Conservation (phyloP, 2,888 invertebrate species). For the Hemithea aestivaria region DNA sequence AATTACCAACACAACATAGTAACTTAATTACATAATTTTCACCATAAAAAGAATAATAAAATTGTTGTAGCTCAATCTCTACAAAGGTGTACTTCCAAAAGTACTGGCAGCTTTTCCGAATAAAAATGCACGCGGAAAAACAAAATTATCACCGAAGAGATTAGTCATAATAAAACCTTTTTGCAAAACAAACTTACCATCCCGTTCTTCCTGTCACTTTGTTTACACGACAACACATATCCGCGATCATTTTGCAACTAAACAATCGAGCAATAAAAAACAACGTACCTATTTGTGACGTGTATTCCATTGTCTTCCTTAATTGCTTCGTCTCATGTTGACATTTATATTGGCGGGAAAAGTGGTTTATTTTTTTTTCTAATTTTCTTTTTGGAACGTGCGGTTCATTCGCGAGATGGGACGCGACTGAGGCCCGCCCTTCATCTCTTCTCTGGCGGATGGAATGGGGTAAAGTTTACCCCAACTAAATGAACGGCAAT, state of each 20-base stretch:
- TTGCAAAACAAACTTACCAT: constrained; percentile 22
- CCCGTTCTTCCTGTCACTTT: constrained; percentile 22
- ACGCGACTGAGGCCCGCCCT: constrained; percentile 45
- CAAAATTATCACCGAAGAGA: no score
- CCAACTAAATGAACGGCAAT: constrained; percentile 36
- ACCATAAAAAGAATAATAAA: no score
- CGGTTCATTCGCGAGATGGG: constrained; percentile 28
- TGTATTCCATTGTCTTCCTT: constrained; percentile 59
- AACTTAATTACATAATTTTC: no score
- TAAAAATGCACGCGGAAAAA: no score
- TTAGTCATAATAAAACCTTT: background rate
- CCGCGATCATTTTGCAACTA: constrained; percentile 18
- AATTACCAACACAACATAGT: no score
- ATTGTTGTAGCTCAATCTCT: no score
- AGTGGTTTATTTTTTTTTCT: constrained; percentile 8
- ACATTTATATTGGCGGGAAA: constrained; percentile 44
- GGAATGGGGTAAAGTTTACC: constrained; percentile 29
- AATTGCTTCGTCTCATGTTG: constrained; percentile 40
- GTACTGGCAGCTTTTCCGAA: no score
- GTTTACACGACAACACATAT: constrained; percentile 23
- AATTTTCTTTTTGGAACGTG: constrained; percentile 12
- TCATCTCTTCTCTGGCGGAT: constrained; percentile 23
- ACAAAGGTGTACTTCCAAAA: no score
- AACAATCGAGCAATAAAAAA: constrained; percentile 41
- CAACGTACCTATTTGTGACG: constrained; percentile 57